Evolutionary conservation across 2,113 vertebrate species (phyloP).

Genomic region (Odobenus rosmarus): DNA sequence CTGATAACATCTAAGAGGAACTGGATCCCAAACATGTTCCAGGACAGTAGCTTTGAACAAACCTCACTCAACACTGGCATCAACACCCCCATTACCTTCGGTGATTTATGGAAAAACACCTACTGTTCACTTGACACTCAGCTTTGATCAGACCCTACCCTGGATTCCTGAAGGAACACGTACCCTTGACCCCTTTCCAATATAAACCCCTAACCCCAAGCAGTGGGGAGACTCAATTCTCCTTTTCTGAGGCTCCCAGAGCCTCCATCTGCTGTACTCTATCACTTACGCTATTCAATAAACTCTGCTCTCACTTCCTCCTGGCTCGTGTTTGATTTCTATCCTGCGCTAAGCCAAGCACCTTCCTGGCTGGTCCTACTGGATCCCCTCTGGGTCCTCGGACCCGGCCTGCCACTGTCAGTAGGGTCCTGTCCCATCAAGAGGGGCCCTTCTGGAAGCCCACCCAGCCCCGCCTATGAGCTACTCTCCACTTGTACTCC

Average conservation of each 20-base stretch:
- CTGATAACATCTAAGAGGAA: background rate
- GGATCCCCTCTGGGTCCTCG: background rate
- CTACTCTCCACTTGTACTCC: background rate
- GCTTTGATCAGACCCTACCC: background rate
- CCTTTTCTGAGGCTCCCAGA: background rate
- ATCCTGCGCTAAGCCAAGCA: background rate
- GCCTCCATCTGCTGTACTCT: background rate
- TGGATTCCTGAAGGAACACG: background rate
- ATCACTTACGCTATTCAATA: rapidly evolving
- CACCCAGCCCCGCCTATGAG: background rate
- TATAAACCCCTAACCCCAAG: background rate
- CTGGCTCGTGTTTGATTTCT: background rate
- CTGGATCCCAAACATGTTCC: background rate
- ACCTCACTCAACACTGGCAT: background rate
- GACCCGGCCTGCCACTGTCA: background rate
- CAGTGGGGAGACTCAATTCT: background rate
- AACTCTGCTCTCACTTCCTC: background rate
- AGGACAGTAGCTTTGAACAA: background rate
- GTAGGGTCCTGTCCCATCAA: background rate
- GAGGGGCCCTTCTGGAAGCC: background rate
- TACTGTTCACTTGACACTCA: background rate
- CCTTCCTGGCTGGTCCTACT: background rate
- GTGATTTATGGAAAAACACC: background rate
- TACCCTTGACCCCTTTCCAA: background rate
- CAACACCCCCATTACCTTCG: background rate